Conservation (phyloP, 2,888 invertebrate species). For the Biston stratarius region DNA sequence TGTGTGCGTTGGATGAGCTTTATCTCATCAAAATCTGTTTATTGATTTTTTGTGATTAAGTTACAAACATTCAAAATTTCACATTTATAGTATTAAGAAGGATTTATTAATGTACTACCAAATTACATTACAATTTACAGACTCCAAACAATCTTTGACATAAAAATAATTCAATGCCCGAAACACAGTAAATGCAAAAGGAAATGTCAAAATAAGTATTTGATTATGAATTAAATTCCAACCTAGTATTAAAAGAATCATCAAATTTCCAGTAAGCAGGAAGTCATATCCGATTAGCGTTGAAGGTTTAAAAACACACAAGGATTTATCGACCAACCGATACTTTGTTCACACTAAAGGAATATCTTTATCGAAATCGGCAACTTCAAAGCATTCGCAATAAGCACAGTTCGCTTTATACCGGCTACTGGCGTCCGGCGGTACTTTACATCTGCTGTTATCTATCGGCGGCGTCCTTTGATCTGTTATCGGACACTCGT, state of each 20-base stretch:
- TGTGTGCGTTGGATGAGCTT: no score
- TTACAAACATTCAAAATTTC: no score
- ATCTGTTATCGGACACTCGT: slow-evolving; percentile 72
- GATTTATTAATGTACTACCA: no score
- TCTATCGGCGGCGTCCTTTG: slow-evolving; percentile 66
- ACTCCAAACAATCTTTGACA: no score
- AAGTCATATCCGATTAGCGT: slow-evolving; percentile 7
- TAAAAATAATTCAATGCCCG: no score
- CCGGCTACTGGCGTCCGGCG: slow-evolving; percentile 71
- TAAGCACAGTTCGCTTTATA: slow-evolving; percentile 63
- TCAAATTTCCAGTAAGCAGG: slow-evolving; percentile 8
- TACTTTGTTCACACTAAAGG: slow-evolving; percentile 31
- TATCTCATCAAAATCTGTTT: no score
- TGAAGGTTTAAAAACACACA: slow-evolving; percentile 24
- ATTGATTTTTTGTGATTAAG: no score
- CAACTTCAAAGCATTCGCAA: slow-evolving; percentile 64
- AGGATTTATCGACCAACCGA: slow-evolving; percentile 30
- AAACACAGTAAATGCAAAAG: no score
- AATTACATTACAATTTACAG: no score
- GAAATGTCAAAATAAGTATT: no score
- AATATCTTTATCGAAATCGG: slow-evolving; percentile 57
- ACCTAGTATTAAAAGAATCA: not conserved
- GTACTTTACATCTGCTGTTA: slow-evolving; percentile 66
- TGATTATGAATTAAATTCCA: not conserved
- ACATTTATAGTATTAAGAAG: no score